Conservation (phyloP, 2,888 invertebrate species). For the Therioaphis trifolii region DNA sequence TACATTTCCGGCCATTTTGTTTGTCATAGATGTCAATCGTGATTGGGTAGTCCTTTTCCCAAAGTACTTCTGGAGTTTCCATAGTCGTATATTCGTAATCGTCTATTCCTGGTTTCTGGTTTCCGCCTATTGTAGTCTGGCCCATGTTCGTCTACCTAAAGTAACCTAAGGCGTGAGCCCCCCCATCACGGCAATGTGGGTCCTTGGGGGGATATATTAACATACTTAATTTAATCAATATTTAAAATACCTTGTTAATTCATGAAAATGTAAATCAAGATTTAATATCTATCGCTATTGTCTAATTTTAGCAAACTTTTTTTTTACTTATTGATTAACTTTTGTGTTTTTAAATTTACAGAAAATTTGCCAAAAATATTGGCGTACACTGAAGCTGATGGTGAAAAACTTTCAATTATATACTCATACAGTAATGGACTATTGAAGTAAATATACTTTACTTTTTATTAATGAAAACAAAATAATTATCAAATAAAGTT, state of each 20-base stretch:
- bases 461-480: neutral
- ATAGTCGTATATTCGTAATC: no score
- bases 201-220: no score
- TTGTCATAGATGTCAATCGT: no score
- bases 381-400: slow-evolving; percentile 21
- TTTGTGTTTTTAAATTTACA: slow-evolving; percentile 35
- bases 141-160: no score
- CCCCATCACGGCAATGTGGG: no score
- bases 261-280: no score
- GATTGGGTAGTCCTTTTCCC: no score
- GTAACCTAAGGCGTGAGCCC: no score
- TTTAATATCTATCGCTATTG: neutral
- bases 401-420: slow-evolving; percentile 48
- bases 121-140: no score
- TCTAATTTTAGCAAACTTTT: neutral
- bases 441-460: slow-evolving; percentile 37
- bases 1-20: no score
- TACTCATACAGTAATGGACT: slow-evolving; percentile 47
- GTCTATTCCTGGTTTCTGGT: no score
- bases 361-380: slow-evolving; percentile 52
- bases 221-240: neutral
- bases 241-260: neutral
- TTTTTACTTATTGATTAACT: neutral
- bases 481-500: neutral
- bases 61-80: no score